These are phyloP conservation scores for Buathra laborator DNA, from an alignment of 2,888 invertebrate genomes.

Conservation along the genomic window DNA sequence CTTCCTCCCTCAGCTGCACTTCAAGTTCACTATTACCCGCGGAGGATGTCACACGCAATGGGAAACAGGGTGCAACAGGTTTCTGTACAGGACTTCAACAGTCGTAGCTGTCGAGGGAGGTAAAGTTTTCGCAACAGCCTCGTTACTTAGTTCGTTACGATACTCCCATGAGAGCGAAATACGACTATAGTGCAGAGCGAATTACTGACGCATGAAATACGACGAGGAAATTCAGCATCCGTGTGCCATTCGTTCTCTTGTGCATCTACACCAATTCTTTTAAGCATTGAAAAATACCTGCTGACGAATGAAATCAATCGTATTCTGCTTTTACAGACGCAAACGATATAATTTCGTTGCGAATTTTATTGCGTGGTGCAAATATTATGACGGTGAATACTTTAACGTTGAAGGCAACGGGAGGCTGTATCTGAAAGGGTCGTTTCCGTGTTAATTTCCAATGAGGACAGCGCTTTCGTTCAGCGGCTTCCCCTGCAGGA, in stretches of 20 bases:
- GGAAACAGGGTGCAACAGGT: slow-evolving; percentile 74
- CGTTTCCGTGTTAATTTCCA: too few species aligned
- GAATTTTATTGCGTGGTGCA: neutral
- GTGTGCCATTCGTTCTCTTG: neutral
- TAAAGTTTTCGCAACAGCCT: slow-evolving; percentile 42
- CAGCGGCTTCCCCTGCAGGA: neutral
- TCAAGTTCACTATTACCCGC: slow-evolving; percentile 48
- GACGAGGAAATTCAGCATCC: neutral
- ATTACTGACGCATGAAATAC: neutral
- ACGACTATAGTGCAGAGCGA: neutral
- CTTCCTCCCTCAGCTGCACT: neutral
- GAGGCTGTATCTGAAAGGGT: neutral
- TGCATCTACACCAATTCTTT: neutral
- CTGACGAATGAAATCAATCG: too few species aligned
- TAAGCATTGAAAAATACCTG: neutral
- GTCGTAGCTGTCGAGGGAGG: slow-evolving; percentile 42
- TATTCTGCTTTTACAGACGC: too few species aligned
- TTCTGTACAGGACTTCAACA: slow-evolving; percentile 67
- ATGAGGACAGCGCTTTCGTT: neutral
- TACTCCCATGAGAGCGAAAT: slow-evolving; percentile 15
- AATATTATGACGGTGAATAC: neutral
- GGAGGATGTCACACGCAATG: slow-evolving; percentile 70
- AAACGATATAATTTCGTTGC: neutral
- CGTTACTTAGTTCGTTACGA: slow-evolving; percentile 52
- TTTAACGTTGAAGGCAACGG: neutral